A percentile compares a stretch with the other conserved stretches of the same genome.
These are phyloP conservation scores for Idaea straminata DNA, from an alignment of 2,888 invertebrate genomes.

Conservation along the genomic window DNA sequence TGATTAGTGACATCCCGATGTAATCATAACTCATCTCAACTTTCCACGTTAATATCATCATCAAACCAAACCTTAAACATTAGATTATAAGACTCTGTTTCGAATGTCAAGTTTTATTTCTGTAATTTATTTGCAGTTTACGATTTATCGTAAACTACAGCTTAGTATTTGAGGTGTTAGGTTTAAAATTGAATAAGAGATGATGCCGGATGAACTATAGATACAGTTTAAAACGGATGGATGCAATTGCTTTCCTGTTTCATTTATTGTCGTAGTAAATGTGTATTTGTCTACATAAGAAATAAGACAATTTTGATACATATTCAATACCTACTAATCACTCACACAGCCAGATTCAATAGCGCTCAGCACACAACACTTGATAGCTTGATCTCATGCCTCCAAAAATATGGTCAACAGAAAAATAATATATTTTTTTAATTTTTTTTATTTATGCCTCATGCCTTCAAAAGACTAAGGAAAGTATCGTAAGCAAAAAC, in stretches of 20 bases:
- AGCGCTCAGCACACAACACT: no score
- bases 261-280: constrained; percentile 26
- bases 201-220: constrained; percentile 25
- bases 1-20: constrained; percentile 53
- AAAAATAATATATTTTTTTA: no score
- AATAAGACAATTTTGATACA: not conserved
- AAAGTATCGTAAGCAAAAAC: no score
- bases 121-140: not conserved
- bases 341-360: no score
- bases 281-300: constrained; percentile 3
- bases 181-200: constrained; percentile 26
- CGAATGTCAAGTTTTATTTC: not conserved
- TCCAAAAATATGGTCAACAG: no score
- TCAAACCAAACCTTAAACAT: not conserved
- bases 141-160: not conserved
- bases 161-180: constrained; percentile 15
- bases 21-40: constrained; percentile 41
- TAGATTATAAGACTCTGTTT: not conserved
- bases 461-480: no score
- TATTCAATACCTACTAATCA: no score
- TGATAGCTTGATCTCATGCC: no score
- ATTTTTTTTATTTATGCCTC: no score
- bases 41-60: constrained; percentile 35
- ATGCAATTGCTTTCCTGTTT: constrained; percentile 54
- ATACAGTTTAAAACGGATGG: constrained; percentile 48